Conservation (phyloP, 2,113 vertebrate species). For the Festucalex cinctus region DNA sequence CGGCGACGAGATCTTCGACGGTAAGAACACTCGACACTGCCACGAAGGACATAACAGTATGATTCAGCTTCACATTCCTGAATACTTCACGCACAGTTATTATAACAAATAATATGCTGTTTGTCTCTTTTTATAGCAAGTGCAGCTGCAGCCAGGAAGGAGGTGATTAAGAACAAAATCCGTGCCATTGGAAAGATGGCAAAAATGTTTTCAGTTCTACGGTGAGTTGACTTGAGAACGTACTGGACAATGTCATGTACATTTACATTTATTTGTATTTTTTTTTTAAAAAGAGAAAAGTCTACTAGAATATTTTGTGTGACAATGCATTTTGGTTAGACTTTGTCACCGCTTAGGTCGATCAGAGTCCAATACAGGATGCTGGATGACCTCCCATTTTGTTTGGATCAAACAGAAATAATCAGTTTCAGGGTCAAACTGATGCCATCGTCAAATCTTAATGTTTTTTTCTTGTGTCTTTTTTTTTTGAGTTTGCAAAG, state of each 20-base stretch:
- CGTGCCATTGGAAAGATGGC: conserved; percentile 81
- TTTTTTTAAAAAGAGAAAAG: no score
- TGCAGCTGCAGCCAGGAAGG: conserved; percentile 79
- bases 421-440: no score
- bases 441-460: no score
- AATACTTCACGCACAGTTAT: neutral
- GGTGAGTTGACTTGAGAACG: conserved; percentile 50
- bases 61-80: neutral
- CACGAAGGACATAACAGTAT: neutral
- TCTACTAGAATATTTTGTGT: neutral
- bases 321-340: neutral
- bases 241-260: no score
- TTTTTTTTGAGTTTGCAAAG: no score
- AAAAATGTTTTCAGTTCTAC: conserved; percentile 79
- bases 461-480: no score
- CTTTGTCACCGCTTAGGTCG: no score
- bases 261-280: no score
- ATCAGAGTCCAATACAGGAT: no score
- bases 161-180: conserved; percentile 81
- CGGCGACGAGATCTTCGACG: conserved; percentile 78
- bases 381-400: no score
- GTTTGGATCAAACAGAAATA: no score
- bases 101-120: neutral
- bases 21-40: conserved; percentile 39
- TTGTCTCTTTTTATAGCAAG: conserved; percentile 61